Evolutionary conservation across 2,113 vertebrate species (phyloP).

Genomic region (Limnothrissa miodon): DNA sequence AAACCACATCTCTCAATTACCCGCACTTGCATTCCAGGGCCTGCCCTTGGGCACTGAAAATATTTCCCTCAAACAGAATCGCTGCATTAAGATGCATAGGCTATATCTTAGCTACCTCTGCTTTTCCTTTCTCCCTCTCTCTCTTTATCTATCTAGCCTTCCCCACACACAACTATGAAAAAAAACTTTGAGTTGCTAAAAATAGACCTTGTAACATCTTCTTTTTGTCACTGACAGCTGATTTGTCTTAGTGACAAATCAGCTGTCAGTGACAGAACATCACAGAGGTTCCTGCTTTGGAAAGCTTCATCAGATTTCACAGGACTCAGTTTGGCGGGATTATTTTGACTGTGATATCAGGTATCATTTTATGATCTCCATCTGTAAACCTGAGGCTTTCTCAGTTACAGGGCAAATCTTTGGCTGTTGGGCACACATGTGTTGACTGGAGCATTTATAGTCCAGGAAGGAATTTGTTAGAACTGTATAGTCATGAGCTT

Average conservation of each 20-base stretch:
- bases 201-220: no score
- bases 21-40: slow-evolving; percentile 25
- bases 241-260: not conserved
- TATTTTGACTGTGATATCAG: slow-evolving; percentile 5
- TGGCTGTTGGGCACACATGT: not conserved
- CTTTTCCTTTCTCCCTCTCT: not conserved
- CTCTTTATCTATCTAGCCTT: not conserved
- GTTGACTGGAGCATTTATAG: slow-evolving; percentile 20
- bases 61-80: slow-evolving; percentile 21
- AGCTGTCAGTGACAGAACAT: not conserved
- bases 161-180: no score
- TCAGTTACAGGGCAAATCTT: not conserved
- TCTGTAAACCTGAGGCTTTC: slow-evolving; percentile 19
- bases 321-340: not conserved
- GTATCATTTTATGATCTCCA: not conserved
- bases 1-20: not conserved
- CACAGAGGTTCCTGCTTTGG: not conserved
- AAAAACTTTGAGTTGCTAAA: not conserved
- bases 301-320: slow-evolving; percentile 10
- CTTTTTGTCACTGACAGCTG: no score
- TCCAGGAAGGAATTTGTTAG: not conserved
- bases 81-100: slow-evolving; percentile 31
- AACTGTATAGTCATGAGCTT: not conserved
- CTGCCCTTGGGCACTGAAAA: slow-evolving; percentile 34
- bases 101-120: not conserved